These are phyloP conservation scores for Antitype chi DNA, from an alignment of 2,888 invertebrate species.

Conservation along the genomic window DNA sequence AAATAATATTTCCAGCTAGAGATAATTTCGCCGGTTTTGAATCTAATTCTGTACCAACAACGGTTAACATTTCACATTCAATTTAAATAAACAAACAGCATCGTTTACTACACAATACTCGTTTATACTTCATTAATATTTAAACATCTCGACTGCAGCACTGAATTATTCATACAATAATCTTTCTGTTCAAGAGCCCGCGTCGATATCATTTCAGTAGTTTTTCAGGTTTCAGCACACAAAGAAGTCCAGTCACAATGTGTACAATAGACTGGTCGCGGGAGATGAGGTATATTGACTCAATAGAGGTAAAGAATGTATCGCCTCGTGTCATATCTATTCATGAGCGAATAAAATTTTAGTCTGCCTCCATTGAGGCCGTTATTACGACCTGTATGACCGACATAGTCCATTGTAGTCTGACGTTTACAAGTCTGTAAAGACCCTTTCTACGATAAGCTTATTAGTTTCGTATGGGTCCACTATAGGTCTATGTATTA, in stretches of 20 bases:
- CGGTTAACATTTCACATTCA: constrained; percentile 29
- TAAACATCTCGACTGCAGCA: constrained; percentile 33
- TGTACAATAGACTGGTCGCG: constrained; percentile 12
- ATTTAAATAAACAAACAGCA: constrained; percentile 41
- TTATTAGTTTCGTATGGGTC: constrained; percentile 26
- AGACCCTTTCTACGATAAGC: constrained; percentile 34
- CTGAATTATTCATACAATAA: constrained; percentile 47
- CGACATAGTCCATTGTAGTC: constrained; percentile 26
- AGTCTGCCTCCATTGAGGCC: constrained; percentile 14
- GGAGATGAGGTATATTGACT: neutral
- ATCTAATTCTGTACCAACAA: neutral
- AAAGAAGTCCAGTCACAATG: constrained; percentile 20
- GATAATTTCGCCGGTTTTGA: neutral
- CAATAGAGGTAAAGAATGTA: constrained; percentile 26
- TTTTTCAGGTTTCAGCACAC: constrained; percentile 14
- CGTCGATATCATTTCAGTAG: constrained; percentile 24
- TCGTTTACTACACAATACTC: constrained; percentile 9
- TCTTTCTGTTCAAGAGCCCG: constrained; percentile 16
- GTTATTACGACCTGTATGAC: constrained; percentile 26
- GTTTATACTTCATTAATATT: constrained; percentile 32
- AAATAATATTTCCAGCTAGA: neutral
- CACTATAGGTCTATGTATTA: constrained; percentile 15
- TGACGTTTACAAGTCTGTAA: constrained; percentile 9
- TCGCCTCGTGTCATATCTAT: constrained; percentile 35
- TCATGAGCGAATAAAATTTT: constrained; percentile 41